Evolutionary conservation across 2,797 vertebrate genomes (phyloP).

Genomic region (Aphelocoma californica): DNA sequence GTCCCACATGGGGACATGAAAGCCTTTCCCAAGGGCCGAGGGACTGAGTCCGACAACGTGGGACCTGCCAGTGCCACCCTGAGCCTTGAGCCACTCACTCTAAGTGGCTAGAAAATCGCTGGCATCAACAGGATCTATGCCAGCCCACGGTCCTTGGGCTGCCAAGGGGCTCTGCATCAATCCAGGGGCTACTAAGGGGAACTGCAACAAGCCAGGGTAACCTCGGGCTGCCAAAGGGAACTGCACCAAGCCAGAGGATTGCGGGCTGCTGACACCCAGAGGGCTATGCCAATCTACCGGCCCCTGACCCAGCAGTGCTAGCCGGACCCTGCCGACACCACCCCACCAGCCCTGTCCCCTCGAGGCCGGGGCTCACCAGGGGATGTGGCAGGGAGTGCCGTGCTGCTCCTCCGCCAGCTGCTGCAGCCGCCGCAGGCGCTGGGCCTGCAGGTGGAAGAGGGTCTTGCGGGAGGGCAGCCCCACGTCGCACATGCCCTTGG

Average conservation of each 20-base stretch:
- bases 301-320: neutral
- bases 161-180: neutral
- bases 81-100: neutral
- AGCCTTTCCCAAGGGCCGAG: fast-evolving
- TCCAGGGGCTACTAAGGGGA: no score
- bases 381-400: slow-evolving; percentile 82
- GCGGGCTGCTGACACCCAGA: neutral
- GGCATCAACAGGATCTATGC: fast-evolving
- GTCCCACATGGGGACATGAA: fast-evolving
- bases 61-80: neutral
- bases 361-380: slow-evolving; percentile 82
- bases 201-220: neutral
- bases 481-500: slow-evolving; percentile 97
- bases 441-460: slow-evolving; percentile 96
- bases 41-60: fast-evolving
- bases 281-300: fast-evolving
- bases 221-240: no score
- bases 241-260: no score
- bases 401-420: slow-evolving; percentile 84
- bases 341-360: fast-evolving
- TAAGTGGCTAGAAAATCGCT: fast-evolving
- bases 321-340: fast-evolving
- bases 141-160: fast-evolving
- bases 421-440: slow-evolving; percentile 90
- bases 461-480: slow-evolving; percentile 93